These are phyloP conservation scores for Tympanuchus pallidicinctus DNA, from an alignment of 2,113 vertebrate species.

Conservation along the genomic window DNA sequence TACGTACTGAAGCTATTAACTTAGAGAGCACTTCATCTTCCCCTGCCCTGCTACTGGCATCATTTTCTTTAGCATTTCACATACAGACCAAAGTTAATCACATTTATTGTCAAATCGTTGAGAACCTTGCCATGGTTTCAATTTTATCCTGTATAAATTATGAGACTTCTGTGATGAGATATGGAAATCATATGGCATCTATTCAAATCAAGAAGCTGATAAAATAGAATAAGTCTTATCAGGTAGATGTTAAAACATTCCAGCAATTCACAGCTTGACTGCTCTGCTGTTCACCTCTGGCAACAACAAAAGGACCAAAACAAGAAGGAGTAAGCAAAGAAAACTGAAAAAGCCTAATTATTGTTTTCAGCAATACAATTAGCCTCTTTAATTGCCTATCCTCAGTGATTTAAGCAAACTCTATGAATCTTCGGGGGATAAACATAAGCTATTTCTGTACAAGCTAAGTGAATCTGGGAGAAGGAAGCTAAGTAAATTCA, in stretches of 20 bases:
- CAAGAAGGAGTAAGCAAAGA: conserved; percentile 7
- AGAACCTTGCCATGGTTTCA: background rate
- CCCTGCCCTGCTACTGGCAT: background rate
- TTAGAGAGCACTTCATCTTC: conserved; percentile 17
- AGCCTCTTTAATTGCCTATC: conserved; percentile 32
- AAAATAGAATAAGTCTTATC: background rate
- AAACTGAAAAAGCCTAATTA: conserved; percentile 25
- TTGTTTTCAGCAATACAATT: conserved; percentile 55
- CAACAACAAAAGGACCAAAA: conserved; percentile 23
- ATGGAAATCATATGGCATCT: background rate
- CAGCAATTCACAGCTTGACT: background rate
- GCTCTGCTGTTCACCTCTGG: background rate
- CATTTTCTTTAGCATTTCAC: conserved; percentile 50
- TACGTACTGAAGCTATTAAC: conserved; percentile 8
- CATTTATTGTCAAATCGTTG: background rate
- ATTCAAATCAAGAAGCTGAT: background rate
- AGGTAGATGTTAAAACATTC: background rate
- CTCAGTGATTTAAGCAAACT: conserved; percentile 44
- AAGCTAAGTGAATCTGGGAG: conserved; percentile 16
- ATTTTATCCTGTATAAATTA: conserved; percentile 17
- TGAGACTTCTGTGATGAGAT: conserved; percentile 3
- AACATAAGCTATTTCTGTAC: conserved; percentile 40
- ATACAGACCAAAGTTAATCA: conserved; percentile 26
- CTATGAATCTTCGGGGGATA: background rate
- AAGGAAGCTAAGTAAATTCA: background rate